Evolutionary conservation across 2,888 invertebrate genomes (phyloP).

Genomic region (Actias luna): DNA sequence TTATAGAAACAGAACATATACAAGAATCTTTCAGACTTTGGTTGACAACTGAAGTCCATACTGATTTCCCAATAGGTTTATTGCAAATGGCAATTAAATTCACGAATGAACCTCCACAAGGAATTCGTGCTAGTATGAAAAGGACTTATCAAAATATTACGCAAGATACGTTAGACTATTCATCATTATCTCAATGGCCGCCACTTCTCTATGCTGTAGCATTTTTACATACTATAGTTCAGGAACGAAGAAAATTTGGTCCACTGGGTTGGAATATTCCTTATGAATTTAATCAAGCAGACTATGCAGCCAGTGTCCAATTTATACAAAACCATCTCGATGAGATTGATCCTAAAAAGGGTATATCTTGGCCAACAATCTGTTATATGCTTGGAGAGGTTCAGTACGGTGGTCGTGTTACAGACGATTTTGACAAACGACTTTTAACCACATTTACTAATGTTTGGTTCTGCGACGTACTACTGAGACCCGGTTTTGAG

Average conservation of each 20-base stretch:
- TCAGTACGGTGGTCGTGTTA: constrained; percentile 94
- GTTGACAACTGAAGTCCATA: constrained; percentile 97
- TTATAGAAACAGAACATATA: constrained; percentile 91
- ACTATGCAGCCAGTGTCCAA: constrained; percentile 96
- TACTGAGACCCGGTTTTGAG: constrained; percentile 93
- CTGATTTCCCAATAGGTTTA: constrained; percentile 94
- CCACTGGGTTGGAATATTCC: constrained; percentile 98
- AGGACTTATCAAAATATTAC: constrained; percentile 94
- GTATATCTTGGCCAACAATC: constrained; percentile 98
- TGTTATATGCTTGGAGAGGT: constrained; percentile 99
- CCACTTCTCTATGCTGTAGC: constrained; percentile 96
- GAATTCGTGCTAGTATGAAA: constrained; percentile 94
- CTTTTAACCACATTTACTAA: constrained; percentile 95
- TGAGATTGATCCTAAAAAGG: constrained; percentile 98
- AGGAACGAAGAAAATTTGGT: constrained; percentile 97
- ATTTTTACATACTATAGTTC: constrained; percentile 96
- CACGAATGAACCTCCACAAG: constrained; percentile 98
- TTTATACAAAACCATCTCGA: constrained; percentile 98
- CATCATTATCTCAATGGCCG: constrained; percentile 95
- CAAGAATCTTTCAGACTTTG: constrained; percentile 93
- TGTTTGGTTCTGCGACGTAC: constrained; percentile 96
- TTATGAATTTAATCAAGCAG: constrained; percentile 98
- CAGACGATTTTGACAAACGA: constrained; percentile 98
- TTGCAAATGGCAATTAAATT: constrained; percentile 97
- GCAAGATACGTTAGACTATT: constrained; percentile 96